phyloP scores from a whole-genome alignment of 2,113 vertebrate species.

The Nettapus auritus region DNA sequence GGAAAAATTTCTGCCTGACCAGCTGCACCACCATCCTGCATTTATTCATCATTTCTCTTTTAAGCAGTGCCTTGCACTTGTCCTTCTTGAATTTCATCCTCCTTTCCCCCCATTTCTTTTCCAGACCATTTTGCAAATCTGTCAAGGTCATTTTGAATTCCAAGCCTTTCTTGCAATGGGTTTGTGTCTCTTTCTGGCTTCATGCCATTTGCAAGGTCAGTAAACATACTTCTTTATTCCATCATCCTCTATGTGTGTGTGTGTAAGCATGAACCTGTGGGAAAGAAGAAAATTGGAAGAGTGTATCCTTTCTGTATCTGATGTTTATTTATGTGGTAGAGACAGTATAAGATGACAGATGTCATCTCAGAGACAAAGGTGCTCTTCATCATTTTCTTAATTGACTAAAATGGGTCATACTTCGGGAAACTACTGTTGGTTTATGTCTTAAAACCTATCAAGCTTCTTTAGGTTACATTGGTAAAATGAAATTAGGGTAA shows the following conservation, averaged over 20 bases:
- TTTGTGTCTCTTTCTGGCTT: background rate
- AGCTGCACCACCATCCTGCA: background rate
- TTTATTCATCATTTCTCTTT: slow-evolving; percentile 23
- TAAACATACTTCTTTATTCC: background rate
- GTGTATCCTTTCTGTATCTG: background rate
- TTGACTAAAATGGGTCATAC: background rate
- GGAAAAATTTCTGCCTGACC: background rate
- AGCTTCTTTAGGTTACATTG: background rate
- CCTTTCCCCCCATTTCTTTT: background rate
- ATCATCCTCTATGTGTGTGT: background rate
- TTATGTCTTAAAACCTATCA: background rate
- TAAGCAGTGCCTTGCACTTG: background rate
- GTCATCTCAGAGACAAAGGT: background rate
- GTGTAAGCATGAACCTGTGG: background rate
- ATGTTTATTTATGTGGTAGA: background rate
- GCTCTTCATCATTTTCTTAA: background rate
- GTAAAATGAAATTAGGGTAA: background rate
- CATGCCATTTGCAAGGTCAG: background rate
- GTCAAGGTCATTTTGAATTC: slow-evolving; percentile 13
- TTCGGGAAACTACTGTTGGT: background rate
- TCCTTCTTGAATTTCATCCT: background rate
- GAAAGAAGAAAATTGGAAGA: background rate
- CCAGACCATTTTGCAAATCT: slow-evolving; percentile 2
- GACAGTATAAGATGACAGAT: background rate
- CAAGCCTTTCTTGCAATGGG: background rate